Evolutionary conservation across 1,140 invertebrate species (phyloP).

Genomic region (Polypedilum pembai): DNA sequence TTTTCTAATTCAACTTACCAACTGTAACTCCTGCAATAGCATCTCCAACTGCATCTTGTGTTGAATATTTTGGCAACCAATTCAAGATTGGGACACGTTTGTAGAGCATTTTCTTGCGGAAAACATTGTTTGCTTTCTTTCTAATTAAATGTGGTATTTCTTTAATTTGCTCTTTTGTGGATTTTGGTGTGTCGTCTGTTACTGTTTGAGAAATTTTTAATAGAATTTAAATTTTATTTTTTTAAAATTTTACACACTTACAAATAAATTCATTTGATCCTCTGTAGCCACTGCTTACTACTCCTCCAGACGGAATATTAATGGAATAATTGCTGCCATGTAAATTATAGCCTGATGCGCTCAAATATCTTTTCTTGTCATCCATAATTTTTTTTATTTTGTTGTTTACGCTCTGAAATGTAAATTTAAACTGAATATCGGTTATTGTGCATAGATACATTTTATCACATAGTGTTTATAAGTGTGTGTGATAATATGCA

Average conservation of each 20-base stretch:
- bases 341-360: background rate
- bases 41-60: constrained; percentile 56
- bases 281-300: background rate
- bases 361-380: constrained; percentile 15
- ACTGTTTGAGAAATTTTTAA: background rate
- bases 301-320: background rate
- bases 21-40: constrained; percentile 80
- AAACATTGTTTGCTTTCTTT: constrained; percentile 31
- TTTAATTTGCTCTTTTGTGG: constrained; percentile 15
- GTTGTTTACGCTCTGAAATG: constrained; percentile 1
- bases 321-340: background rate
- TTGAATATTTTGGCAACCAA: constrained; percentile 68
- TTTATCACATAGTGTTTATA: too few species aligned
- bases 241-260: background rate
- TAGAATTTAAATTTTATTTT: background rate
- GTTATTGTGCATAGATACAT: too few species aligned
- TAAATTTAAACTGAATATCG: background rate
- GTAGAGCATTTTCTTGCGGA: constrained; percentile 55
- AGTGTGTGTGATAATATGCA: too few species aligned
- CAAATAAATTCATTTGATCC: constrained; percentile 25
- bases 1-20: too few species aligned
- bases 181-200: background rate
- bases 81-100: constrained; percentile 61
- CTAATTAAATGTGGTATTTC: background rate
- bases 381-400: background rate